Evolutionary conservation across 2,113 vertebrate genomes (phyloP).

Genomic region (Atractosteus spatula): DNA sequence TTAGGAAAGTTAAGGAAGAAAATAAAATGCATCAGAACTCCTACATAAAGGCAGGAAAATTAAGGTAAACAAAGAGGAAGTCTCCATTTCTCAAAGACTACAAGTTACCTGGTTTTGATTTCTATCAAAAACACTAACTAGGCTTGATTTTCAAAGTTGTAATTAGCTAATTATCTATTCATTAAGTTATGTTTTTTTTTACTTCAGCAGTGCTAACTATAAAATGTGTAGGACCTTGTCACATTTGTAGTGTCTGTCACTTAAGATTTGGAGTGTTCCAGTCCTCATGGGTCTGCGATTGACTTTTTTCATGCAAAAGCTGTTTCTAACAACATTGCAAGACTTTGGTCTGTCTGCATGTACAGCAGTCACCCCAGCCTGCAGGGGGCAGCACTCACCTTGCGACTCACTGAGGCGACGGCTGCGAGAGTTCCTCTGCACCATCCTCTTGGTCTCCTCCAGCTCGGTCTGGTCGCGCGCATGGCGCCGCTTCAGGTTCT

Average conservation of each 20-base stretch:
- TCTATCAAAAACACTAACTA: too few species aligned
- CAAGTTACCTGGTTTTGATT: too few species aligned
- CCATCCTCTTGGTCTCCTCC: conserved; percentile 69
- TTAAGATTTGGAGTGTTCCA: neutral
- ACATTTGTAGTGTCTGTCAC: neutral
- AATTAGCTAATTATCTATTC: too few species aligned
- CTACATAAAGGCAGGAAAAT: too few species aligned
- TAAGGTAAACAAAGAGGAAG: too few species aligned
- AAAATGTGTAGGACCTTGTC: neutral
- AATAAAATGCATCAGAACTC: too few species aligned
- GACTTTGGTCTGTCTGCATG: too few species aligned
- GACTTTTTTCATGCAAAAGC: neutral
- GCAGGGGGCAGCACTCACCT: conserved; percentile 42
- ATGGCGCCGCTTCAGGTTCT: conserved; percentile 70
- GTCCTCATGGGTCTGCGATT: neutral
- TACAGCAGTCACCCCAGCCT: neutral
- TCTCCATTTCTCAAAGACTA: too few species aligned
- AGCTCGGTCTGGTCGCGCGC: conserved; percentile 61
- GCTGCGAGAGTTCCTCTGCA: conserved; percentile 58
- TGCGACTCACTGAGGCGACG: conserved; percentile 49
- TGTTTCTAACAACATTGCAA: neutral
- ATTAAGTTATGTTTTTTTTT: too few species aligned
- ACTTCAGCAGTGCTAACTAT: neutral
- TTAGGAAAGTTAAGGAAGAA: too few species aligned
- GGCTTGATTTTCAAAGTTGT: too few species aligned